phyloP scores from a whole-genome alignment of 2,797 vertebrate genomes.

The Melanotaenia pygmaea region DNA sequence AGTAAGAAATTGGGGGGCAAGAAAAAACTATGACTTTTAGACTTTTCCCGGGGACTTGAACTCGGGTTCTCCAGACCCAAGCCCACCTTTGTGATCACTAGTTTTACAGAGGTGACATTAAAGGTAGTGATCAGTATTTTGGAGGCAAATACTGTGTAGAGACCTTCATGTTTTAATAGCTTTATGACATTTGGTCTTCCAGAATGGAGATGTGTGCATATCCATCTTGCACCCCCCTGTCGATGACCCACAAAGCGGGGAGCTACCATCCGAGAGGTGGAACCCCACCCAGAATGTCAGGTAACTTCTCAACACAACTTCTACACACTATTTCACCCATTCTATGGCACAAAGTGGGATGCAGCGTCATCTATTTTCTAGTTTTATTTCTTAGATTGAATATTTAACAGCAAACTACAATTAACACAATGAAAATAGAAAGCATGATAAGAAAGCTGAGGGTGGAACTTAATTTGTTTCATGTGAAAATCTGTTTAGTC shows the following conservation, averaged over 20 bases:
- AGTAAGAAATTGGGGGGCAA: too few species aligned
- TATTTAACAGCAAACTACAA: not conserved
- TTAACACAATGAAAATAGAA: not conserved
- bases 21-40: too few species aligned
- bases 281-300: slow-evolving; percentile 99
- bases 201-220: slow-evolving; percentile 99
- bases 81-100: too few species aligned
- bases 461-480: not conserved
- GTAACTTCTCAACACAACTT: slow-evolving; percentile 67
- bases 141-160: not conserved
- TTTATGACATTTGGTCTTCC: slow-evolving; percentile 23
- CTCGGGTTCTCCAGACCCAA: too few species aligned
- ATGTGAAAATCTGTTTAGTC: not conserved
- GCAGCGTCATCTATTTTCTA: not conserved
- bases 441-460: not conserved
- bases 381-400: not conserved
- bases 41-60: too few species aligned
- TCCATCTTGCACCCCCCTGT: slow-evolving; percentile 98
- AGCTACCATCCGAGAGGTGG: slow-evolving; percentile 97
- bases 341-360: not conserved
- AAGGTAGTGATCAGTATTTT: not conserved
- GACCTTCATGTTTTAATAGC: not conserved
- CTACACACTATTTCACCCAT: not conserved
- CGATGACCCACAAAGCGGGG: slow-evolving; percentile 98
- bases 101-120: too few species aligned